Evolutionary conservation across 2,888 invertebrate species (phyloP), one percentile per base, ranked within the genome.

Genomic region (Romanomermis culicivorax): DNA sequence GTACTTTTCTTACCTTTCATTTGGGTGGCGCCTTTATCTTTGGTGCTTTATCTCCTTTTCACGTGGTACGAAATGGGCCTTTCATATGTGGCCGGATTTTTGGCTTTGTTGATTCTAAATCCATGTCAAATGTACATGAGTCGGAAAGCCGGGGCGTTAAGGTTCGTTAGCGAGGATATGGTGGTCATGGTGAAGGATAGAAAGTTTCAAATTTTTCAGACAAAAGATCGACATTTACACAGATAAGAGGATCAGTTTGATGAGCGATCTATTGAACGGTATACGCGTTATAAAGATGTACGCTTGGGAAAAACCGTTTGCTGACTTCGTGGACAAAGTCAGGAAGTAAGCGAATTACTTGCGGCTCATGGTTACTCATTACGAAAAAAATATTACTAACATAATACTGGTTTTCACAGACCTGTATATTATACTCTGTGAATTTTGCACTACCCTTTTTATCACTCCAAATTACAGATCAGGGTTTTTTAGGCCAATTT

Each of bases 201-300:
- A 7, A n/a, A 7, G n/a, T 36, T 36, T 36, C 17, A 7, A 7
- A 24, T 29, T 58, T 55, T 75, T 79, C 62, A 78, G 93, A 59
- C 77, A 79, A 68, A 79, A 79, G 65, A 85, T 85, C 1, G 89
- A 89, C 0, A 73, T 76, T 58, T 77, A 81, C 68, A 89, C 89
- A 0, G 93, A 93, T 70, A 81, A 82, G 63, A 77, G 93, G 59
- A 83, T 93, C 45, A 78, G 85, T 53, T 76, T 89, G 52, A 91
- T 93, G 87, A 86, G 83, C 68, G 93, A 95, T 76, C 81, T 93
- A 62, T 82, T 93, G 59, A 78, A 79, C 56, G 91, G 88, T 51
- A 87, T 95, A 72, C 82, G 87, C 74, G 85, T 89, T 1, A 85
- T 91, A 60, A 91, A 91, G 75, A 89, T 91, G 87, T 91, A 89